Conservation (phyloP, 2,113 vertebrate genomes). For the Platysteira castanea region DNA sequence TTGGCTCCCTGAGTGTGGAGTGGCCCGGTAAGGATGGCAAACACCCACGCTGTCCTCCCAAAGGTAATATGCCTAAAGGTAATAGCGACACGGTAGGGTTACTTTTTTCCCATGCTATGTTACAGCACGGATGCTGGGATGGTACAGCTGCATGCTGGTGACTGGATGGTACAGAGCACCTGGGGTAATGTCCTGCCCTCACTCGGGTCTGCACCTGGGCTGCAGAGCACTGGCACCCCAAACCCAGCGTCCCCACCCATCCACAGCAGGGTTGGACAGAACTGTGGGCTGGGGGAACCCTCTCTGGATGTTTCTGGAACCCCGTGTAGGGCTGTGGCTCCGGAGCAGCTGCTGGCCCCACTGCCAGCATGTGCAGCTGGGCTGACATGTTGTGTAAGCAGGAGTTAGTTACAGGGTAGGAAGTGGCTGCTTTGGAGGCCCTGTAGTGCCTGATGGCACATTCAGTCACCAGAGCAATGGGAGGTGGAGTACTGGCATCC, state of each 20-base stretch:
- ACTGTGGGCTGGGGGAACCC: too few relatives aligned
- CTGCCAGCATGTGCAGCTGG: neutral
- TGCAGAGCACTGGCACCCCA: neutral
- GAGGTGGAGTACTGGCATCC: neutral
- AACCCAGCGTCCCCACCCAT: accelerated
- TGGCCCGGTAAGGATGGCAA: conserved; percentile 99
- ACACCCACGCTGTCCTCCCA: conserved; percentile 98
- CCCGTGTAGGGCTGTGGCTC: accelerated
- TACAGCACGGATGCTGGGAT: conserved; percentile 69
- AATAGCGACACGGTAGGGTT: conserved; percentile 90
- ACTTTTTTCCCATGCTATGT: conserved; percentile 68
- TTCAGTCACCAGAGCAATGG: neutral
- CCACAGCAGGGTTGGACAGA: neutral
- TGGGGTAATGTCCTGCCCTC: neutral
- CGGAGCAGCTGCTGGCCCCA: accelerated
- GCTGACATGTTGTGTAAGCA: neutral
- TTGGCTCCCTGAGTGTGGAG: conserved; percentile 95
- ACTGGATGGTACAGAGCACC: conserved; percentile 51
- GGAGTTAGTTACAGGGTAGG: accelerated
- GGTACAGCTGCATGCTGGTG: conserved; percentile 71
- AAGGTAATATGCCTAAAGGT: conserved; percentile 99
- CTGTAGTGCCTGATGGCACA: accelerated
- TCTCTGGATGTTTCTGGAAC: neutral
- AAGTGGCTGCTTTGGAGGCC: neutral
- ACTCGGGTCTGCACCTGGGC: neutral